Conservation (phyloP, 2,797 vertebrate species). For the Odontamblyopus rebecca region DNA sequence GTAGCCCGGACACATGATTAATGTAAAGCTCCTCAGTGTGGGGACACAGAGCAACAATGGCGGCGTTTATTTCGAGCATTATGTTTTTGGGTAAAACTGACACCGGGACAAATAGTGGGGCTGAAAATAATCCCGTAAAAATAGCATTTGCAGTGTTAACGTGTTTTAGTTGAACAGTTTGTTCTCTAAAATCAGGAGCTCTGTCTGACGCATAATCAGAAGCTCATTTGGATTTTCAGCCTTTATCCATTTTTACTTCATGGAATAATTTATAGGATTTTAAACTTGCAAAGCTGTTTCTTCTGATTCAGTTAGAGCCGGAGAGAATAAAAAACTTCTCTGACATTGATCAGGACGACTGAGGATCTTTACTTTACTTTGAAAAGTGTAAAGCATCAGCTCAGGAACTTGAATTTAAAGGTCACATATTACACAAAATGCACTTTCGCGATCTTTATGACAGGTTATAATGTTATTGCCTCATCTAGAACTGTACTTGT, state of each 20-base stretch:
- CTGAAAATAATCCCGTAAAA: constrained; percentile 29
- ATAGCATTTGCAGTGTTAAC: constrained; percentile 29
- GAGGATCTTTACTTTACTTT: background rate
- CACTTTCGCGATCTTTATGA: no score
- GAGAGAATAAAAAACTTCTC: background rate
- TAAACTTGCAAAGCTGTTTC: background rate
- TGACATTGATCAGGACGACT: background rate
- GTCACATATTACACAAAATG: no score
- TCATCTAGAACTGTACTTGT: no score
- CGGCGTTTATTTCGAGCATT: constrained; percentile 15
- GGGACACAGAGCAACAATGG: constrained; percentile 35
- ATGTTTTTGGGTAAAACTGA: constrained; percentile 11
- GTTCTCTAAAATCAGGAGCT: constrained; percentile 33
- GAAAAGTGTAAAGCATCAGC: background rate
- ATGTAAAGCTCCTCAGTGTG: constrained; percentile 51
- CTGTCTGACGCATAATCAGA: constrained; percentile 50
- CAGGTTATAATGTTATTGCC: no score
- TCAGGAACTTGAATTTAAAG: no score
- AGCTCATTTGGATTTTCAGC: constrained; percentile 35
- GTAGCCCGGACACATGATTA: constrained; percentile 48
- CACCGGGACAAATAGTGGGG: constrained; percentile 4
- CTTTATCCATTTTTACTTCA: constrained; percentile 10
- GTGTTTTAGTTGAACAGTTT: constrained; percentile 33
- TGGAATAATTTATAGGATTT: no score
- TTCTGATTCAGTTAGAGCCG: background rate